Evolutionary conservation across 2,888 invertebrate genomes (phyloP).

Genomic region (Sarcophaga carnaria): DNA sequence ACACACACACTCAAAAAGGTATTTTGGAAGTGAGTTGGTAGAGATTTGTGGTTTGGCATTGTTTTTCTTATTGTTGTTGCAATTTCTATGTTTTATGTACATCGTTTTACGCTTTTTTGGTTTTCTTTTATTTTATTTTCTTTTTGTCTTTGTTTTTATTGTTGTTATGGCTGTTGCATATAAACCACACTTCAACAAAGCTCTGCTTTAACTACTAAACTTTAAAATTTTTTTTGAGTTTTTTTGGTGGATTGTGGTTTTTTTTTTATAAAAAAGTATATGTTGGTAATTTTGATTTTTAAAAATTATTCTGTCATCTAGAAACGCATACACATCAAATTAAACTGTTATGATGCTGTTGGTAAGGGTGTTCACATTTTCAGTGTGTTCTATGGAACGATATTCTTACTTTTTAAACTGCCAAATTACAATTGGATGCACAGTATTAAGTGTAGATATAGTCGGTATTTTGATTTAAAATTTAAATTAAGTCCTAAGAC

Average conservation of each 20-base stretch:
- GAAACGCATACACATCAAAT: no score
- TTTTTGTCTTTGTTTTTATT: background rate
- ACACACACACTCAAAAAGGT: background rate
- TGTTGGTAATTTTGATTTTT: constrained; percentile 19
- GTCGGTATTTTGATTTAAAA: no score
- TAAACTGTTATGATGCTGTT: no score
- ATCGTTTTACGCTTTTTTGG: background rate
- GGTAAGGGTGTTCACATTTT: no score
- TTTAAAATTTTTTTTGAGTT: constrained; percentile 21
- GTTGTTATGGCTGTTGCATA: constrained; percentile 28
- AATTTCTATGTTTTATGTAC: constrained; percentile 12
- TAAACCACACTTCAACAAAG: constrained; percentile 57
- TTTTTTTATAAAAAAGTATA: constrained; percentile 22
- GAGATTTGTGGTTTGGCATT: constrained; percentile 21
- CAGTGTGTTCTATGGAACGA: no score
- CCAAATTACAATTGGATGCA: no score
- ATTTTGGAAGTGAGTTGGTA: constrained; percentile 11
- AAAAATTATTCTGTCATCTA: no score
- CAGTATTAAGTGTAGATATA: no score
- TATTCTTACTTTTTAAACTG: no score
- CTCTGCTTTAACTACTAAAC: constrained; percentile 43
- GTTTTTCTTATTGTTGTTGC: constrained; percentile 28
- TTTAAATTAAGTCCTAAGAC: no score
- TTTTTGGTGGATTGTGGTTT: constrained; percentile 38
- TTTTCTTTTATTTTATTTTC: constrained; percentile 1